A percentile compares a stretch with the other conserved stretches of the same genome.
Evolutionary conservation across 2,888 invertebrate genomes (phyloP).

Genomic region (Panopea generosa): DNA sequence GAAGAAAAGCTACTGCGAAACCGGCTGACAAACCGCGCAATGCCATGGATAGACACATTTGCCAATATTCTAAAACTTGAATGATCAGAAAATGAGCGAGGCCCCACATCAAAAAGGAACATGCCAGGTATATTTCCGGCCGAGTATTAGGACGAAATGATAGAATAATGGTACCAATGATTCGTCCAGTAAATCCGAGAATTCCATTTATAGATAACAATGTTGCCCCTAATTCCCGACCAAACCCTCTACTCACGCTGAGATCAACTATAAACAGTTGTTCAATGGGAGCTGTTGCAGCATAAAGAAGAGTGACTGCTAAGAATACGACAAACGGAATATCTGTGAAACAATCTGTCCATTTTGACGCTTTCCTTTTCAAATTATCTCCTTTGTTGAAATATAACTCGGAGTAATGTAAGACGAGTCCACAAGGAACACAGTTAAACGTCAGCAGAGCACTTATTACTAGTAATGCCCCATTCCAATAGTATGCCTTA

Average conservation of each 20-base stretch:
- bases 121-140: conserved; percentile 24
- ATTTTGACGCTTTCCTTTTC: no score
- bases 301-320: background rate
- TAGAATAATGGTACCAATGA: conserved; percentile 18
- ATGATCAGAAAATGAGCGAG: conserved; percentile 25
- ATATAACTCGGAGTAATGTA: conserved; percentile 3
- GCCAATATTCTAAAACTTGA: conserved; percentile 21
- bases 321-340: conserved; percentile 23
- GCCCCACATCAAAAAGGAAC: conserved; percentile 22
- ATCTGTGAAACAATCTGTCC: background rate
- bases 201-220: conserved; percentile 46
- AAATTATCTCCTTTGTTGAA: background rate
- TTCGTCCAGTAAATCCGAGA: conserved; percentile 35
- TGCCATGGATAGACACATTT: conserved; percentile 32
- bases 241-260: conserved; percentile 37
- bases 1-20: conserved; percentile 19
- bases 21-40: conserved; percentile 40
- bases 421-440: conserved; percentile 42
- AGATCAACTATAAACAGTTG: conserved; percentile 47
- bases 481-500: conserved; percentile 39
- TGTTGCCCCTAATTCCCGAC: conserved; percentile 16
- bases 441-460: conserved; percentile 28
- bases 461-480: conserved; percentile 34
- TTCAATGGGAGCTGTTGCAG: conserved; percentile 35
- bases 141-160: conserved; percentile 26